Conservation (phyloP, 2,113 vertebrate species). For the Ceyx melanurus region DNA sequence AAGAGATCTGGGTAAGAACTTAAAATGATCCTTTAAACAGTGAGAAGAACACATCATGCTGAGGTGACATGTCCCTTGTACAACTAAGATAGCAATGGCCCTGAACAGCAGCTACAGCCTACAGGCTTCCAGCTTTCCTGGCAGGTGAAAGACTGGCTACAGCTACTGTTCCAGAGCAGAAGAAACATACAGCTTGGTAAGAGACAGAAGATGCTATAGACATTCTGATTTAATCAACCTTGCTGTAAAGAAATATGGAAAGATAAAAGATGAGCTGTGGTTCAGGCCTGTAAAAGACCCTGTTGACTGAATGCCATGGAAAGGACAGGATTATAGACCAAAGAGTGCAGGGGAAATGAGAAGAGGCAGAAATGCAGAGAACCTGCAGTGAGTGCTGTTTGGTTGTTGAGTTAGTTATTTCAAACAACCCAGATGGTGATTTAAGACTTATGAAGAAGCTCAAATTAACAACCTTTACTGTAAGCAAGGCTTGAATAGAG, state of each 20-base stretch:
- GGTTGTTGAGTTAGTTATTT: not conserved
- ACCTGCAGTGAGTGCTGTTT: not conserved
- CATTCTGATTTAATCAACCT: not conserved
- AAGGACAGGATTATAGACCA: not conserved
- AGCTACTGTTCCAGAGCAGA: not conserved
- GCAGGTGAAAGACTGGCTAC: not conserved
- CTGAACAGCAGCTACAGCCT: not conserved
- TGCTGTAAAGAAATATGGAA: not conserved
- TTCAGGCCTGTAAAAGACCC: not conserved
- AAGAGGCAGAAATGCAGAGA: not conserved
- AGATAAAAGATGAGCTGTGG: not conserved
- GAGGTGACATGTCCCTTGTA: not conserved
- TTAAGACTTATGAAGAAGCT: not conserved
- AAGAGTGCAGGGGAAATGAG: not conserved
- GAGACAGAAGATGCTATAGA: not conserved
- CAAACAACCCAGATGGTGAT: not conserved
- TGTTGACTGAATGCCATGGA: not conserved
- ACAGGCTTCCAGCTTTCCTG: not conserved
- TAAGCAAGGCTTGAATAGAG: not conserved
- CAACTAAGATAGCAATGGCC: accelerated
- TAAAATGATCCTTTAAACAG: not conserved
- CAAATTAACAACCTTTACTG: not conserved
- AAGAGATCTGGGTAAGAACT: not conserved
- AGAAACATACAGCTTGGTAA: not conserved
- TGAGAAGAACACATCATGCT: accelerated